Base-by-base conservation (phyloP, 2,113 vertebrate genomes). In the Pituophis catenifer region DNA sequence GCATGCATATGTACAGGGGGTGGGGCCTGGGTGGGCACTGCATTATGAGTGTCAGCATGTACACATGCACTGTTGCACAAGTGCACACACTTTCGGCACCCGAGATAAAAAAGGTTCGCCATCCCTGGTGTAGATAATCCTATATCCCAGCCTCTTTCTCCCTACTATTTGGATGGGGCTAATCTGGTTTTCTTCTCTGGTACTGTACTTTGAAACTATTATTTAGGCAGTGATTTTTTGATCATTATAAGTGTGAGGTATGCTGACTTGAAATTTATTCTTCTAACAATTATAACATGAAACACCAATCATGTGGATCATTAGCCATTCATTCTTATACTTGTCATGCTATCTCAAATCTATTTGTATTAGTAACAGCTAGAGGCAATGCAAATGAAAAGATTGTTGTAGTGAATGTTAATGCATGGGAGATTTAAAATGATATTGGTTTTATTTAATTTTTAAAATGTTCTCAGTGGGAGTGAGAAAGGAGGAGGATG, bases 161-260 rank as follows among this genome's bases (percentile, higher is more conserved):
- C 59, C 24, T 62, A 8, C 24, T 9, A 62, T 26, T 62, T 62
- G 23, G 59, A 10, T 62, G 59, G 59, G 59, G 24, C 59, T 26
- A 62, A 26, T 26, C 23, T 62, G 8, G 59, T 26, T 62, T 24
- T 62, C 59, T 65, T 65, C 12, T 75, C n/a, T 75, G 13, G 29
- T 33, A 33, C 65, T 75, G n/a, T 75, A 33, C 29, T 33, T 33
- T 33, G n/a, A 75, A 15, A n/a, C 65, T 75, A 33, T 33, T n/a
- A 33, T n/a, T 33, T 33, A 75, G 65, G 65, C 65, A 75, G n/a
- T 75, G 23, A 54, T 92, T 94, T 93, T 94, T 91, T 95, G 92
- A 94, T 95, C 94, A 70, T 95, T 90, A 96, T 94, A 94, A 29
- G 3, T 94, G 96, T 97, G 94, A 94, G 91, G 53, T 95, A 15